Percentiles rank a stretch among this genome's conserved stretches.
phyloP scores from a whole-genome alignment of 1,140 invertebrate species.

The Anastrepha ludens region DNA sequence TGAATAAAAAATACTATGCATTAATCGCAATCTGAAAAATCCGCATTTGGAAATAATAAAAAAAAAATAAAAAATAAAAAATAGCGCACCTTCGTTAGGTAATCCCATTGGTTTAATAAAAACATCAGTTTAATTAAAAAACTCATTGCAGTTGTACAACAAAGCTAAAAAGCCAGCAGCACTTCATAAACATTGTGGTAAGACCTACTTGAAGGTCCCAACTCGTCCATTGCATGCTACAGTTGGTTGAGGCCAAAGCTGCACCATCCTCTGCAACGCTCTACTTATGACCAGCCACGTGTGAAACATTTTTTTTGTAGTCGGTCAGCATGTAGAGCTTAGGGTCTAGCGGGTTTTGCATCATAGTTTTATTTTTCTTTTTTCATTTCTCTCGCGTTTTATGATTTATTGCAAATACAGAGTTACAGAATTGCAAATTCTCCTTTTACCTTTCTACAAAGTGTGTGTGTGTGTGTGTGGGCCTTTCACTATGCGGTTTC shows the following conservation, averaged over 20 bases:
- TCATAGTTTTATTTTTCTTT: background rate
- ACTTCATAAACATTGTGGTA: background rate
- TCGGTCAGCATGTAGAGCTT: background rate
- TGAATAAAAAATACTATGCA: too few species aligned
- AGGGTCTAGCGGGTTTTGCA: constrained; percentile 1
- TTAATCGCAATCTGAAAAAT: too few species aligned
- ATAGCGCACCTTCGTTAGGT: background rate
- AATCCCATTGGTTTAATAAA: background rate
- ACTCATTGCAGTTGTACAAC: background rate
- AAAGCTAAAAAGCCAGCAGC: background rate
- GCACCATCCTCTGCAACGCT: constrained; percentile 6
- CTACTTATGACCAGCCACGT: constrained; percentile 36
- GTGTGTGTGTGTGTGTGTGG: background rate
- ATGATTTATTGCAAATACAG: constrained; percentile 29
- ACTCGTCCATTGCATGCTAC: constrained; percentile 16
- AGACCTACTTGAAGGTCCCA: constrained; percentile 37
- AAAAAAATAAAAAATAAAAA: background rate
- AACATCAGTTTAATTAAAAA: background rate
- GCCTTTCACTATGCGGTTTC: constrained; percentile 14
- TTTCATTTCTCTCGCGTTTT: background rate
- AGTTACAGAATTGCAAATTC: background rate
- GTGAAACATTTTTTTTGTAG: background rate
- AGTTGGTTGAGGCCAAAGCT: background rate
- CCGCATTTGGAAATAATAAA: too few species aligned
- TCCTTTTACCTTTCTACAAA: constrained; percentile 35